Base-by-base conservation (phyloP, 2,888 invertebrate species). In the Ferrisia virgata region DNA sequence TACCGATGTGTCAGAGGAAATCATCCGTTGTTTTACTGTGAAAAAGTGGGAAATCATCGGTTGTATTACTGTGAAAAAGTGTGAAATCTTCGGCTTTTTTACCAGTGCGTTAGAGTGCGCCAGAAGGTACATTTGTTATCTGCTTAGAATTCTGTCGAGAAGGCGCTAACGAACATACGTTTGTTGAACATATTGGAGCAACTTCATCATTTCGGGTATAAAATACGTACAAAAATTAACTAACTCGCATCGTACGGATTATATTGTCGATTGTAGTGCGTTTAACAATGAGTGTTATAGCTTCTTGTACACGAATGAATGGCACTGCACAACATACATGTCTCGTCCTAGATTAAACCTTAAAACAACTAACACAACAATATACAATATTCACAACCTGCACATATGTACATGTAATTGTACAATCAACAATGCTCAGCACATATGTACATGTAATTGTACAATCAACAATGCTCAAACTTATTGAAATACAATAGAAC, bases 321-420 rank as follows among this genome's bases (percentile, higher is more conserved):
- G 64, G 28, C 15, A 43, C n/a, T n/a, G n/a, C n/a, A n/a, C n/a
- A 36, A 22, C 22, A 22, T 64, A 28, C 28, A 28, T 39, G 39
- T 39, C 6, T 39, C 28, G 64, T 28, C 64, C 15, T 64, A 64
- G 22, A 64, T 28, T 28, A 28, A 64, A 64, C 64, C 64, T 64
- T 64, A 64, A 15, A 64, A 64, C 28, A 8, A 64, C 15, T 25
- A 31, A 53, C 8, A 64, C 64, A 64, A 64, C 64, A 64, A 64
- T 64, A 64, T 64, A 64, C 64, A 64, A 15, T 28, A 64, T 64
- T 64, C 64, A 64, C 64, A 64, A 64, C 64, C 64, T 53, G 53
- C 53, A n/a, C n/a, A n/a, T n/a, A n/a, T n/a, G 43, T 53, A 28
- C 28, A 15, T 28, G n/a, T 64, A 64, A 64, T 28, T 64, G 25